Evolutionary conservation across 1,140 invertebrate genomes (phyloP), one percentile per base, ranked within the genome.

Genomic region (Drosophila arizonae): DNA sequence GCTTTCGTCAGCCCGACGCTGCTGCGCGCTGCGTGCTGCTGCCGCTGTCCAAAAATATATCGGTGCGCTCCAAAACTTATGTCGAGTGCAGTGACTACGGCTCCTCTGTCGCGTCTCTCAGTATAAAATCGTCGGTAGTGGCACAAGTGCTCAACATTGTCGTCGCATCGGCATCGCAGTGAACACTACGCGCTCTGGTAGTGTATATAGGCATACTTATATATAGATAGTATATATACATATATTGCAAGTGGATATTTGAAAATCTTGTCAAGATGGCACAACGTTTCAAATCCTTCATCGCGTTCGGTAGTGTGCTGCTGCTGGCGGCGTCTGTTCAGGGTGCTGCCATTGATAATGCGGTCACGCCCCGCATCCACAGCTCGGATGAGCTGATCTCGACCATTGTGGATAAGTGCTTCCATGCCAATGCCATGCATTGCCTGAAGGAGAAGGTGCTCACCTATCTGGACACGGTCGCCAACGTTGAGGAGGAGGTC

Each of bases 381-480:
- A 93, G 92, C 69, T 94, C 94, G 87, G 94, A 95, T 73, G 95
- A 96, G 87, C 93, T 96, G 15, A 93, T 96, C 33, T 93, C 94
- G 13, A 94, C 93, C 77, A 95, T 96, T 60, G 92, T 96, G 73
- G 94, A 94, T 92, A 94, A 95, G 89, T 96, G 96, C 92, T 94
- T 94, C 77, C 93, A 93, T 72, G 93, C 93, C 13, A 93, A 95
- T 64, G 94, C 94, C 72, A 94, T 94, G 75, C 93, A 93, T 55
- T 97, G 96, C 78, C 92, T 96, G 48, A 96, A 96, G 90, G 93
- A 93, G 78, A 95, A 96, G 90, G 94, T 96, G 57, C 92, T 97
- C 8, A 93, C 93, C 50, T 96, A 95, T 91, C 92, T 96, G 88
- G 95, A 96, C 90, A 94, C 93, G 9, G 92, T 95, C 45, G 91